A percentile compares a stretch with the other conserved stretches of the same genome.
These are phyloP conservation scores for Oeneis ivallda DNA, from an alignment of 2,888 invertebrate species.

Conservation along the genomic window DNA sequence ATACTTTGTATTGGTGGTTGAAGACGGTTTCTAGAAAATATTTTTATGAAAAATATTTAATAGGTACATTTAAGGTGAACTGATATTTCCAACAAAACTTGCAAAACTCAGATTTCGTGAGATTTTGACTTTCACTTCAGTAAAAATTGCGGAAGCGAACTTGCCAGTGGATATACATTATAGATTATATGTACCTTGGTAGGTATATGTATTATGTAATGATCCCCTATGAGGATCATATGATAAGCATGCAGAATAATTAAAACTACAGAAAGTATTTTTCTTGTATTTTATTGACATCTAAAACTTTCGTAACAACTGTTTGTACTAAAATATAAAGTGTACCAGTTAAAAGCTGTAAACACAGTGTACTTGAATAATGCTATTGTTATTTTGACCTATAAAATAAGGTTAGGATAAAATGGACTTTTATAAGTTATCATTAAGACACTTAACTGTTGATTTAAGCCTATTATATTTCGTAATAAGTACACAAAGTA, in stretches of 20 bases:
- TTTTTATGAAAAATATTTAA: too few species aligned
- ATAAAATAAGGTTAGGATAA: conserved; percentile 64
- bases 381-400: conserved; percentile 66
- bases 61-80: too few species aligned
- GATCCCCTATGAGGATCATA: too few species aligned
- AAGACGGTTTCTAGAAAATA: too few species aligned
- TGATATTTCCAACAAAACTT: too few species aligned
- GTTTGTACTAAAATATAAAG: conserved; percentile 81
- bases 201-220: too few species aligned
- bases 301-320: conserved; percentile 79
- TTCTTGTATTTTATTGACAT: conserved; percentile 72
- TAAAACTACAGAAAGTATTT: conserved; percentile 24
- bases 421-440: conserved; percentile 55
- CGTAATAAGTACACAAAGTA: conserved; percentile 34
- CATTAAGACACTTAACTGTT: conserved; percentile 39
- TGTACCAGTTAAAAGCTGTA: conserved; percentile 77
- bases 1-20: too few species aligned
- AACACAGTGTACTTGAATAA: conserved; percentile 64
- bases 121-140: too few species aligned
- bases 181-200: too few species aligned
- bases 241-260: neutral
- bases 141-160: too few species aligned
- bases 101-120: too few species aligned
- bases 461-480: conserved; percentile 31
- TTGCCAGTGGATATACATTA: too few species aligned